Base-by-base conservation (phyloP, 2,113 vertebrate species). In the Gopherus flavomarginatus region DNA sequence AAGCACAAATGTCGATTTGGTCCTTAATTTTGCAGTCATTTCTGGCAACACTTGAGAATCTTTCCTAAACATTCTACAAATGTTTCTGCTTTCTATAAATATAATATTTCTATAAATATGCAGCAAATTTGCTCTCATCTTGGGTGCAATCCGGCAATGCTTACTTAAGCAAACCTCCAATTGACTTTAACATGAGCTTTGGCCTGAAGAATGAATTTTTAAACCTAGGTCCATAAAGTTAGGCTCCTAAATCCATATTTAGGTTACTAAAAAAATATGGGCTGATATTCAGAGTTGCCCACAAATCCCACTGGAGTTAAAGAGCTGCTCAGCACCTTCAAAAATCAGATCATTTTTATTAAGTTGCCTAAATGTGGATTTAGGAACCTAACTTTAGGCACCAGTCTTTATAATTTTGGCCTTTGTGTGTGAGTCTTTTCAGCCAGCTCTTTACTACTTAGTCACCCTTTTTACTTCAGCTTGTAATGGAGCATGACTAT, bases 21-120 rank as follows among this genome's bases (percentile, higher is more conserved):
- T 26, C 21, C 8, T 89, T 91, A 79, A 31, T 89, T 90, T 86
- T 87, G 14, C 52, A 95, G 27, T 4, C 87, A 29, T 8, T 92
- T 90, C 4, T 31, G 42, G 0, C 26, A 62, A 86, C 22, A 49
- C n/a, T 49, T 84, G 42, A 56, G 88, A 93, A 90, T 86, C 44
- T 6, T 22, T 49, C 49, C 11, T 56, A 44, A 3, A 42, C 4
- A 38, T 89, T 90, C n/a, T 83, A 85, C 79, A 94, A 26, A 6
- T 26, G 24, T 1, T 38, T 21, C 5, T 44, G 1, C 87, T 92
- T 89, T 78, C 52, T 85, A 81, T 81, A 85, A 26, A 22, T 84
- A 57, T 72, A 69, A n/a, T 69, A 72, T 21, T 38, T 19, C n/a
- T 72, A 72, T 38, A 93, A 87, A n/a, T 17, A 83, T 0, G 11